Evolutionary conservation across 2,888 invertebrate species (phyloP).

Genomic region (Imbricaverruca yamaguchii): DNA sequence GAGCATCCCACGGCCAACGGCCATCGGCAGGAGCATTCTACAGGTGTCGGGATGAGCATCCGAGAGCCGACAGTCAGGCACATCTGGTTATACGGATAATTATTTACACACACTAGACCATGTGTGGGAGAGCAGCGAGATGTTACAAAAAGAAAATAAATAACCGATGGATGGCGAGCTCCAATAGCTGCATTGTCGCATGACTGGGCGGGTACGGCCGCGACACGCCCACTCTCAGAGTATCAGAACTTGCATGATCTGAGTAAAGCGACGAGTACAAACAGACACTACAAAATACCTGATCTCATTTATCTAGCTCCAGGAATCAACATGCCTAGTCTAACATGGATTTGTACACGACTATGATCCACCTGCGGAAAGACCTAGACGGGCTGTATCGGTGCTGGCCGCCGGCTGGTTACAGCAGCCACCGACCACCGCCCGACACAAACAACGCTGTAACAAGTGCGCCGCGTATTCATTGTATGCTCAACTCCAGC

Average conservation of each 20-base stretch:
- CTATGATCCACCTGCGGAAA: slow-evolving; percentile 8
- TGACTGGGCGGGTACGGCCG: neutral
- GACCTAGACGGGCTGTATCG: slow-evolving; percentile 10
- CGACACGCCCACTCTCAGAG: neutral
- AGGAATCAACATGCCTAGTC: slow-evolving; percentile 13
- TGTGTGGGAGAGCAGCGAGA: slow-evolving; percentile 6
- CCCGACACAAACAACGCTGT: neutral
- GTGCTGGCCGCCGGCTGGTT: too few relatives aligned
- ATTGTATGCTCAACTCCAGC: slow-evolving; percentile 51
- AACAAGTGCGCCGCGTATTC: neutral
- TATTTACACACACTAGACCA: neutral
- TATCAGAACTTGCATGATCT: neutral
- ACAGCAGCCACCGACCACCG: too few relatives aligned
- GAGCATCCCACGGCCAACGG: too few relatives aligned
- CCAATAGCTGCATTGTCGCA: neutral
- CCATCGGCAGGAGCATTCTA: too few relatives aligned
- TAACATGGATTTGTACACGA: slow-evolving; percentile 14
- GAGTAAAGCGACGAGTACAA: slow-evolving; percentile 15
- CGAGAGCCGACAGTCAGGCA: slow-evolving; percentile 2
- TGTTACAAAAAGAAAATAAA: slow-evolving; percentile 14
- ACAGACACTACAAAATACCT: slow-evolving; percentile 15
- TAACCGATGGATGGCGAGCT: slow-evolving; percentile 11
- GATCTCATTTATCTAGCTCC: neutral
- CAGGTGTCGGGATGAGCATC: too few relatives aligned
- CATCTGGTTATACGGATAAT: neutral